Evolutionary conservation across 2,888 invertebrate species (phyloP).

Genomic region (Arctia plantaginis): DNA sequence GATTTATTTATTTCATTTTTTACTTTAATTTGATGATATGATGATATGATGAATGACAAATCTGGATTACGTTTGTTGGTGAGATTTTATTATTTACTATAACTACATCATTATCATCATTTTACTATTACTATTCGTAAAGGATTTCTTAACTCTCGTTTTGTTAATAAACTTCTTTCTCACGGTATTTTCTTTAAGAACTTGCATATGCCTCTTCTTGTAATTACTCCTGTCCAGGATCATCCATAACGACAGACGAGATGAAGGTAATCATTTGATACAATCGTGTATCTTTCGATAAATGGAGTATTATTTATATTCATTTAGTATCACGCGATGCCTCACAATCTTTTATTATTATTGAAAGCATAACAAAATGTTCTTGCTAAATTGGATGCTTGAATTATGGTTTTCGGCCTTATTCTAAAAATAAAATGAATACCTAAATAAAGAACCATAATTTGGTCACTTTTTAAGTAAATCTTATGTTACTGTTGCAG

Average conservation of each 20-base stretch:
- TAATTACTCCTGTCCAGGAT: not conserved
- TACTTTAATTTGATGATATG: too few species aligned
- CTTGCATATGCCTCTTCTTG: not conserved
- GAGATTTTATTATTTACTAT: not conserved
- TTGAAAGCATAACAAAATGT: not conserved
- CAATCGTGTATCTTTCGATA: not conserved
- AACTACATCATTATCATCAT: too few species aligned
- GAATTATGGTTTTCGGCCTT: not conserved
- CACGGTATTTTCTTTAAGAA: not conserved
- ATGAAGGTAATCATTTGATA: not conserved
- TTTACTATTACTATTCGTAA: too few species aligned
- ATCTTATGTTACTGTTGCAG: not conserved
- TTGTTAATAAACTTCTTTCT: not conserved
- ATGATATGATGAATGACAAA: too few species aligned
- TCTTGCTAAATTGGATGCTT: not conserved
- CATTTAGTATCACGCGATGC: not conserved
- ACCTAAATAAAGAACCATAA: not conserved
- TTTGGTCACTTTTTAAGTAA: not conserved
- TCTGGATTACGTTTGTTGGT: not conserved
- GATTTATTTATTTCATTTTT: too few species aligned
- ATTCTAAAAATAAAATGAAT: too few species aligned
- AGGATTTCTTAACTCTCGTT: not conserved
- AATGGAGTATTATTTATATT: not conserved
- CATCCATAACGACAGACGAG: not conserved
- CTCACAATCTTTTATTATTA: not conserved